Base-by-base conservation (phyloP, 2,888 invertebrate species). In the Melangyna quadrimaculata region DNA sequence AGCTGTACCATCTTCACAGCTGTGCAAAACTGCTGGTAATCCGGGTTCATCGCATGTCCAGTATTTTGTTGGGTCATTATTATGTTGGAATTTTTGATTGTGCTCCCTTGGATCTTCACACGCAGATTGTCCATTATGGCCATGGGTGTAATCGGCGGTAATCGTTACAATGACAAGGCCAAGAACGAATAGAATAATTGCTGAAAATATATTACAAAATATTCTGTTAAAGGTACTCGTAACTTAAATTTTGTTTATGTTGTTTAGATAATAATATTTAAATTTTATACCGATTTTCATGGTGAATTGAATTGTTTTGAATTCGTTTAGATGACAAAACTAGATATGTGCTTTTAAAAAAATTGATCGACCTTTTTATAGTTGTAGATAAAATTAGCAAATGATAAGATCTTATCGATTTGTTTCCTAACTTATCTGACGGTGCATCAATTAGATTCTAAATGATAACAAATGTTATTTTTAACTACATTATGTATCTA, bases 41-140 rank as follows among this genome's bases (percentile, higher is more conserved):
- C 87, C 88, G 5, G 89, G 67, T 5, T 70, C 88, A 78, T 90
- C 90, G 87, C 91, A 91, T 24, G 87, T 88, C 92, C 91, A 91
- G 75, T 90, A 91, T 72, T 90, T 90, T 24, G 91, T 89, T 19
- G 91, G 90, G 80, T 91, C 92, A 78, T 90, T 89, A 72, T 91
- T 91, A 87, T 91, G 89, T 10, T 90, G 86, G 57, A 88, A 89
- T 14, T 90, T 90, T 72, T 90, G 88, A 4, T 89, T 89, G 35
- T 90, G 40, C 48, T 90, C 90, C 8, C 84, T 87, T 43, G 88
- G 88, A 83, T 90, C 90, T 59, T 79, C 74, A 84, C 91, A 91
- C 77, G 90, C 91, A 7, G 91, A 91, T 37, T 89, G 92, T 19
- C 92, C 91, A 67, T 87, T 90, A 27, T 87, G 87, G 1, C 88